Conservation (phyloP, 2,113 vertebrate genomes). For the Bucco capensis region DNA sequence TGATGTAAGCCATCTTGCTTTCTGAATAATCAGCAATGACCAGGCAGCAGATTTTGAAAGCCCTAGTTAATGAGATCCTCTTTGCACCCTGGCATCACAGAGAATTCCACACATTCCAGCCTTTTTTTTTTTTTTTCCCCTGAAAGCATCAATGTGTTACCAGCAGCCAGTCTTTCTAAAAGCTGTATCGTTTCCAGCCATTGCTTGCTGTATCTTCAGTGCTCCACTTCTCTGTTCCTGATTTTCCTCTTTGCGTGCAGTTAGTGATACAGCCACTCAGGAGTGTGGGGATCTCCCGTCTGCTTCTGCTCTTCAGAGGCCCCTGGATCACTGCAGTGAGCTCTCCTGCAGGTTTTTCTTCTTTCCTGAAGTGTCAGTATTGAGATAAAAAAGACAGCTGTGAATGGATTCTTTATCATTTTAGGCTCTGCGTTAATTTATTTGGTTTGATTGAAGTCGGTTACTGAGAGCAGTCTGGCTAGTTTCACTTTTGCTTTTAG, state of each 20-base stretch:
- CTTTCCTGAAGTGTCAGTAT: not conserved
- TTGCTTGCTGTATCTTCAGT: not conserved
- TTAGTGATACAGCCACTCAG: not conserved
- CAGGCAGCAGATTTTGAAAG: not conserved
- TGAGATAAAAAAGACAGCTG: conserved; percentile 7
- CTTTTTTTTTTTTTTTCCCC: not conserved
- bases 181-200: not conserved
- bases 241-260: not conserved
- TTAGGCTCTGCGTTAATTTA: not conserved
- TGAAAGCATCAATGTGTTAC: not conserved
- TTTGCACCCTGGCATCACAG: conserved; percentile 13
- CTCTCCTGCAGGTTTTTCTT: not conserved
- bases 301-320: not conserved
- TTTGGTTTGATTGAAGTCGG: not conserved
- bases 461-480: not conserved
- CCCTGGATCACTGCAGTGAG: not conserved
- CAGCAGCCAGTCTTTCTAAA: not conserved
- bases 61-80: not conserved
- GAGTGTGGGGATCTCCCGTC: not conserved
- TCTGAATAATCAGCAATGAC: not conserved
- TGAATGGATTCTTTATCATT: not conserved
- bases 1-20: not conserved
- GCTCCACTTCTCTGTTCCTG: not conserved
- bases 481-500: conserved; percentile 36
- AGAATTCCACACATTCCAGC: conserved; percentile 41